Conservation (phyloP, 2,113 vertebrate genomes). For the Oostethus manadensis region DNA sequence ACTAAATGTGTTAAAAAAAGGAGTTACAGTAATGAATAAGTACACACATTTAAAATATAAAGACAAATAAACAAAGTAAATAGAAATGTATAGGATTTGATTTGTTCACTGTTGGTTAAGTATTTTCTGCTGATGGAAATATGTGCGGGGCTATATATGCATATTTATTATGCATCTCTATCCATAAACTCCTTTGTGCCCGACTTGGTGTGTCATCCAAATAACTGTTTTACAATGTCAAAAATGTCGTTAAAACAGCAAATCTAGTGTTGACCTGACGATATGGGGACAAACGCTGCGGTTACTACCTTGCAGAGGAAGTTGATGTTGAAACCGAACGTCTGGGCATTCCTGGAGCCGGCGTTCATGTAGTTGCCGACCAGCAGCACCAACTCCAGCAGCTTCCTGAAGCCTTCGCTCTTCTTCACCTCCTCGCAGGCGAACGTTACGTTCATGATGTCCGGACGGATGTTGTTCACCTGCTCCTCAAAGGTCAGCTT, state of each 20-base stretch:
- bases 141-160: too few relatives aligned
- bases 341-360: slow-evolving; percentile 93
- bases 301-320: slow-evolving; percentile 93
- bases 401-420: slow-evolving; percentile 83
- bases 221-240: background rate
- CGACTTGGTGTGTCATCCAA: background rate
- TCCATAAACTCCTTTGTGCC: background rate
- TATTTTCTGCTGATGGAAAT: too few relatives aligned
- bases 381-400: slow-evolving; percentile 86
- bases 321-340: slow-evolving; percentile 91
- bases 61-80: too few relatives aligned
- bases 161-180: too few relatives aligned
- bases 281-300: background rate
- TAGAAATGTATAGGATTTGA: too few relatives aligned
- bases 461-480: slow-evolving; percentile 91
- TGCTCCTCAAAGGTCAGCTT: slow-evolving; percentile 94
- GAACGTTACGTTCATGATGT: slow-evolving; percentile 92
- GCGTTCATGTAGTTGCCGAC: slow-evolving; percentile 99
- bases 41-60: too few relatives aligned
- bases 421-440: slow-evolving; percentile 96
- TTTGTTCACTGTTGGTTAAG: too few relatives aligned
- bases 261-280: too few relatives aligned
- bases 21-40: too few relatives aligned
- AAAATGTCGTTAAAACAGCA: background rate
- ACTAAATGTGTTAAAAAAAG: too few relatives aligned